Conservation (phyloP, 2,888 invertebrate species). For the Koerneria pararmatus region DNA sequence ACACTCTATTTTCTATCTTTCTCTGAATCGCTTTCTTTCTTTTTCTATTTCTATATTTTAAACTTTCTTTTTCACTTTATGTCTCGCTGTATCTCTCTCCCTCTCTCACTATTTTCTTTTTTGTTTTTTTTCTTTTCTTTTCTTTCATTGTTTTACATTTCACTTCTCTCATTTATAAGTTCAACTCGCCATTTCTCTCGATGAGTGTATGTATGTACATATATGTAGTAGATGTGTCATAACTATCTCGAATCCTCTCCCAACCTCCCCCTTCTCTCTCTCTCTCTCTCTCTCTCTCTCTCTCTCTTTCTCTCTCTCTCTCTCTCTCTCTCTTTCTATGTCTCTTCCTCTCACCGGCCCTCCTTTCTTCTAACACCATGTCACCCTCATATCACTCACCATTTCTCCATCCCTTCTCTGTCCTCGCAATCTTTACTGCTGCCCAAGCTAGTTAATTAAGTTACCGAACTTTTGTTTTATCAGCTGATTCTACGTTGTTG, state of each 20-base stretch:
- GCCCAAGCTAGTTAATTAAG: slow-evolving; percentile 1
- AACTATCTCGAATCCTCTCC: no score
- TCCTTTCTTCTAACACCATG: not conserved
- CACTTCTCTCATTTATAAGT: not conserved
- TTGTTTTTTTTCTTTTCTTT: not conserved
- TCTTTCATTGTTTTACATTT: not conserved
- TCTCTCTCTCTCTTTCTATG: not conserved
- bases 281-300: slow-evolving; percentile 15
- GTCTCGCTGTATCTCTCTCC: not conserved
- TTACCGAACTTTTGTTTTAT: not conserved
- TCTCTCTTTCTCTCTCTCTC: slow-evolving; percentile 15
- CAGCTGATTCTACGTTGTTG: not conserved
- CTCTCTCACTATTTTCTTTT: not conserved
- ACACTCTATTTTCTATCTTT: not conserved
- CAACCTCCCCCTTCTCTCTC: slow-evolving; percentile 12
- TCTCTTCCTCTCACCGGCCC: not conserved
- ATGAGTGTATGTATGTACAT: no score
- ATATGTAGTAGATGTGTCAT: no score
- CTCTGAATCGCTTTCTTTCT: slow-evolving; percentile 4
- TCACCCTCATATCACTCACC: slow-evolving; percentile 2
- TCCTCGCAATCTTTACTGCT: not conserved
- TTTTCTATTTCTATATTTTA: not conserved
- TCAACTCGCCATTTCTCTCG: not conserved
- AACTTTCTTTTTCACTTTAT: not conserved
- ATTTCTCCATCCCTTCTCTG: not conserved